A percentile compares a stretch with the other conserved stretches of the same genome.
Conservation (phyloP, 2,797 vertebrate genomes). For the Meda fulgida region DNA sequence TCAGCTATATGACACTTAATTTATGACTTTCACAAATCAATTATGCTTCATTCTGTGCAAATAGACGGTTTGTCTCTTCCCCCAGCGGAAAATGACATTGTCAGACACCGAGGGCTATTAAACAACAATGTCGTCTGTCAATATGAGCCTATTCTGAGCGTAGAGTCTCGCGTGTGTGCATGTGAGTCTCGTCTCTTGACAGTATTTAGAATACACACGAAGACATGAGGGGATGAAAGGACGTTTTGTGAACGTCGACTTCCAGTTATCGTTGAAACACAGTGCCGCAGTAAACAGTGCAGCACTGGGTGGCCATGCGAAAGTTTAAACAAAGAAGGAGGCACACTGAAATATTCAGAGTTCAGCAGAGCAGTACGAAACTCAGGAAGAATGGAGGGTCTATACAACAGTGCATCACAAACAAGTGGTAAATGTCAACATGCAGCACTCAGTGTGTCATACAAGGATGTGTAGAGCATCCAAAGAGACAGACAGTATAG, state of each 20-base stretch:
- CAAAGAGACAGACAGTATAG: neutral
- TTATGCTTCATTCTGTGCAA: constrained; percentile 51
- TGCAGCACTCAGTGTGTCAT: constrained; percentile 14
- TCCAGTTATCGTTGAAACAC: constrained; percentile 62
- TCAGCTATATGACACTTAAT: constrained; percentile 45
- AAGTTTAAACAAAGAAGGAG: constrained; percentile 59
- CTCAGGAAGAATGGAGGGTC: constrained; percentile 36
- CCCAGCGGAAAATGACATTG: constrained; percentile 52
- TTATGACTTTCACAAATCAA: constrained; percentile 60
- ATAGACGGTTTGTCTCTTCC: constrained; percentile 54
- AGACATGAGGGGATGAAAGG: constrained; percentile 63
- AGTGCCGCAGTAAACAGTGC: constrained; percentile 58
- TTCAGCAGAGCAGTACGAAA: constrained; percentile 42
- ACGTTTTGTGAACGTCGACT: constrained; percentile 55
- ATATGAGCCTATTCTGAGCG: constrained; percentile 47
- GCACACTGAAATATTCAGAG: constrained; percentile 36
- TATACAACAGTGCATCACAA: constrained; percentile 45
- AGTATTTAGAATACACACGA: constrained; percentile 65
- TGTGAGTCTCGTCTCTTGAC: constrained; percentile 58
- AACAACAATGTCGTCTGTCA: constrained; percentile 60
- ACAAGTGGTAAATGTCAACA: constrained; percentile 38
- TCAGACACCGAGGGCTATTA: constrained; percentile 56
- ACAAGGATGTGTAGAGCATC: neutral
- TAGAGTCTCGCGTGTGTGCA: constrained; percentile 41
- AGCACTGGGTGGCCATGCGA: constrained; percentile 63